Evolutionary conservation across 2,797 vertebrate genomes (phyloP).

Genomic region (Pangasius mekongensis): DNA sequence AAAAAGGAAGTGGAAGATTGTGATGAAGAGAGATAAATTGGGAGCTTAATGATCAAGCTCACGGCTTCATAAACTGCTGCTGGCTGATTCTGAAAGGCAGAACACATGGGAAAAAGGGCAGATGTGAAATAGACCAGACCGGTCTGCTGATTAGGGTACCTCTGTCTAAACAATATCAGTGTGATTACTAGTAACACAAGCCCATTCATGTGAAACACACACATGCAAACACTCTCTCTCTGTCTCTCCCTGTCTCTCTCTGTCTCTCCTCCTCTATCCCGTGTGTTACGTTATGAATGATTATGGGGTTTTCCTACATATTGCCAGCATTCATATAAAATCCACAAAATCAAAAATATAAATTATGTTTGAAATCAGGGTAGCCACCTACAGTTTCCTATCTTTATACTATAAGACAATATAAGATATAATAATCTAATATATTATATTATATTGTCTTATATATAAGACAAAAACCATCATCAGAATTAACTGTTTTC

Average conservation of each 20-base stretch:
- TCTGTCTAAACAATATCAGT: slow-evolving; percentile 42
- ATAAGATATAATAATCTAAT: no score
- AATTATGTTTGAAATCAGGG: slow-evolving; percentile 27
- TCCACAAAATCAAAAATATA: background rate
- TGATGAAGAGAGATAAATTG: slow-evolving; percentile 38
- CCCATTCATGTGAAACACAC: background rate
- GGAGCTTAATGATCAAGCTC: slow-evolving; percentile 48
- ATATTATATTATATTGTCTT: no score
- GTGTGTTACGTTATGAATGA: background rate
- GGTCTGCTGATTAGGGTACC: slow-evolving; percentile 48
- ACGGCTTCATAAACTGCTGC: slow-evolving; percentile 46
- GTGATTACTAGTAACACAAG: slow-evolving; percentile 21
- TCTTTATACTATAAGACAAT: background rate
- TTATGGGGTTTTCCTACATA: background rate
- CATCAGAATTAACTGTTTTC: background rate
- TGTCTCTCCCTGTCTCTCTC: background rate
- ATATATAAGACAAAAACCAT: background rate
- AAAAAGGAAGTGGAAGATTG: slow-evolving; percentile 24
- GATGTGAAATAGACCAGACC: slow-evolving; percentile 43
- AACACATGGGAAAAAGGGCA: slow-evolving; percentile 43
- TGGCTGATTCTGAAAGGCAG: slow-evolving; percentile 43
- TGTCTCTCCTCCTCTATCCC: background rate
- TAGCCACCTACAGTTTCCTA: background rate
- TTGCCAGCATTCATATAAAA: background rate
- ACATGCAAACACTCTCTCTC: background rate